These are phyloP conservation scores for Coccyzus lansbergi DNA, from an alignment of 2,797 vertebrate species.

Conservation along the genomic window DNA sequence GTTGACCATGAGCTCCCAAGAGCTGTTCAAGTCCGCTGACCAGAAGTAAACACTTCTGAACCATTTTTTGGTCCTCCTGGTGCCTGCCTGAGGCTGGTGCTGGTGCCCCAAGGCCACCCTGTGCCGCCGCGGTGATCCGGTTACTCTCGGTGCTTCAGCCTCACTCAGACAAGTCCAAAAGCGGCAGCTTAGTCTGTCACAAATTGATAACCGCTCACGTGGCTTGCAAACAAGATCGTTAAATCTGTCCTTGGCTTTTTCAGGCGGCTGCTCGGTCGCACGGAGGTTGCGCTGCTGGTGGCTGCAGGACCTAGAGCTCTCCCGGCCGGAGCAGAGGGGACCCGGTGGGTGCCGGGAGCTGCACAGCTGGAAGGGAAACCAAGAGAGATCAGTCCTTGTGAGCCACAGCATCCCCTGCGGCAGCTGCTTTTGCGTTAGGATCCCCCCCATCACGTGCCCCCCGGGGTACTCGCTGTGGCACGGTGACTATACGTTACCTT, in stretches of 20 bases:
- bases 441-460: fast-evolving
- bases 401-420: not conserved
- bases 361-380: conserved; percentile 10
- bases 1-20: not conserved
- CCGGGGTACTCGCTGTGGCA: fast-evolving
- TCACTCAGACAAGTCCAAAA: not conserved
- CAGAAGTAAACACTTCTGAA: not conserved
- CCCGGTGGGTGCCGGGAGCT: not conserved
- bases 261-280: not conserved
- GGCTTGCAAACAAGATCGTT: not conserved
- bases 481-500: conserved; percentile 76
- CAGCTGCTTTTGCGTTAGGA: fast-evolving
- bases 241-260: not conserved
- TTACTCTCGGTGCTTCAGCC: not conserved
- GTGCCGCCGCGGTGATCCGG: not conserved
- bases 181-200: not conserved
- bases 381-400: not conserved
- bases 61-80: not conserved
- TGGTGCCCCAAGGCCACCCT: not conserved
- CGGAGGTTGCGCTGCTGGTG: not conserved
- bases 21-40: not conserved
- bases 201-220: fast-evolving
- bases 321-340: not conserved
- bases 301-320: not conserved
- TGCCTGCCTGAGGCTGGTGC: not conserved